Percentiles rank a stretch among this genome's conserved stretches.
phyloP scores from a whole-genome alignment of 2,888 invertebrate species.

The Lithophane socia region DNA sequence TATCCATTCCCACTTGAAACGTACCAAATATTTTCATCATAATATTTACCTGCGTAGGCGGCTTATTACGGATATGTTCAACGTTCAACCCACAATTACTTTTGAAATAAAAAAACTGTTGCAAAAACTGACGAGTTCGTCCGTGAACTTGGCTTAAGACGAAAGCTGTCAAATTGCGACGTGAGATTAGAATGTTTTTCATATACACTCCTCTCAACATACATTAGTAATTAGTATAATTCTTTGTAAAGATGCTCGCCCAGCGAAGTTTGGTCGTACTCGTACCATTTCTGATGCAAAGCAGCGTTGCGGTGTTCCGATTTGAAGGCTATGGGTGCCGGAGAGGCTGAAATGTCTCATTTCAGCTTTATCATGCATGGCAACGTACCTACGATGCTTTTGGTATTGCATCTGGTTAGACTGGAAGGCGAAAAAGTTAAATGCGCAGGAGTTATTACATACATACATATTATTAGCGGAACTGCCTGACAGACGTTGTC shows the following conservation, averaged over 20 bases:
- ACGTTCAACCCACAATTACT: conserved; percentile 32
- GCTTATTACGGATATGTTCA: conserved; percentile 9
- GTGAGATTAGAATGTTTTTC: conserved; percentile 1
- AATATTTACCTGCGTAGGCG: conserved; percentile 39
- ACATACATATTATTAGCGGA: too few species aligned
- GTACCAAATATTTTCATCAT: conserved; percentile 13
- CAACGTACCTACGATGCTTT: background rate
- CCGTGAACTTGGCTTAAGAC: conserved; percentile 53
- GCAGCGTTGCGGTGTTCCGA: background rate
- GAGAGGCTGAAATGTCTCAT: background rate
- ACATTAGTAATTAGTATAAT: background rate
- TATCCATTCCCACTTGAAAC: conserved; percentile 4
- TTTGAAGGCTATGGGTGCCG: too few species aligned
- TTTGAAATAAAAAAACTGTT: conserved; percentile 37
- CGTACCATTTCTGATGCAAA: background rate
- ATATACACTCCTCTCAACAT: background rate
- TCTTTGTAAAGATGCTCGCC: background rate
- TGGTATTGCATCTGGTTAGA: background rate
- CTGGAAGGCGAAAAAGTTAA: background rate
- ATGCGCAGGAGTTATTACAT: too few species aligned
- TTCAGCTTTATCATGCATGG: background rate
- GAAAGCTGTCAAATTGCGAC: conserved; percentile 11
- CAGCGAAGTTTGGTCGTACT: background rate
- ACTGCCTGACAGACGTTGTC: too few species aligned
- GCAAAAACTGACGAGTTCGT: conserved; percentile 34